Evolutionary conservation across 2,888 invertebrate species (phyloP), one percentile per base, ranked within the genome.

Genomic region (Leptura quadrifasciata): DNA sequence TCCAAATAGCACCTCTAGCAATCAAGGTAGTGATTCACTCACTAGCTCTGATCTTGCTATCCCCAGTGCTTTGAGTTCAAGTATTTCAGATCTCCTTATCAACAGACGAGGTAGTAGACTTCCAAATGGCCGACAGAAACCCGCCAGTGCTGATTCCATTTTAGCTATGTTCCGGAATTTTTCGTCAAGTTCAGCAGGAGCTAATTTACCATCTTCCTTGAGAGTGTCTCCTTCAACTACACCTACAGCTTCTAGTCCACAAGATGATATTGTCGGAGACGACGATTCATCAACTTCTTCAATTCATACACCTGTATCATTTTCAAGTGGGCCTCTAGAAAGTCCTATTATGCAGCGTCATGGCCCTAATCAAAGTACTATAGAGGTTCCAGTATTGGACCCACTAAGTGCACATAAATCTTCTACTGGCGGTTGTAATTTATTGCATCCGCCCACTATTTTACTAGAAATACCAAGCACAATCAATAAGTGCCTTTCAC

Each of bases 81-180:
- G 89, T 85, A 88, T 89, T 81, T 89, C 89, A 80, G 90, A 90
- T 86, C 83, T 89, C 74, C 85, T 88, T 76, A 82, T 79, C 70
- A 78, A 80, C 78, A 80, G 82, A 72, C 85, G 85, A 72, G 61
- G 72, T 68, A 77, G 79, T 73, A 82, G 85, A 74, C 83, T 88
- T 21, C 87, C 89, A 68, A 89, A 86, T 72, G 89, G 84, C 84
- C 89, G 91, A 63, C 91, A 93, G 80, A 94, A 94, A 88, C 94
- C 94, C 67, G 93, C 94, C 31, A 94, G 94, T 85, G 95, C 95
- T 10, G 95, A 95, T 88, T 95, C 95, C 0, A 94, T 95, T 80
- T 88, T 95, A 77, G 94, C 95, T 10, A 95, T 95, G 94, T 94
- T 95, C 86, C 90, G 94, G 72, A 94, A 94, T 86, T 94, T 94